phyloP scores from a whole-genome alignment of 2,888 invertebrate species.

The Lutraria lutraria region DNA sequence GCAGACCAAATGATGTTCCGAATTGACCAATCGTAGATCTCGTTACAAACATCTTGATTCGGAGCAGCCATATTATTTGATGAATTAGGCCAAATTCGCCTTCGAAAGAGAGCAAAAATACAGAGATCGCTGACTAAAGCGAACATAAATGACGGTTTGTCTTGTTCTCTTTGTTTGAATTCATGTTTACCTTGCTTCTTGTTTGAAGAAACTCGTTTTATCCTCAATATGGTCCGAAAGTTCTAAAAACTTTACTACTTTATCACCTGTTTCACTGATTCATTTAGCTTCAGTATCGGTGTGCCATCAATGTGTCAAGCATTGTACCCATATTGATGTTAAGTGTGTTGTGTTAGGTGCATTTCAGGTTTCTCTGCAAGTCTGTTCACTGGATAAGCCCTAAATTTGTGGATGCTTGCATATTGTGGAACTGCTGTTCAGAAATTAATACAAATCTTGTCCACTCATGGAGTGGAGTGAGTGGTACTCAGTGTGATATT shows the following conservation, averaged over 20 bases:
- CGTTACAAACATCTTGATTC: constrained; percentile 31
- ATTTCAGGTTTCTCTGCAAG: not conserved
- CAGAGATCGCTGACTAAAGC: not conserved
- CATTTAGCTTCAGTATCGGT: constrained; percentile 12
- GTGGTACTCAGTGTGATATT: no score
- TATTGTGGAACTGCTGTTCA: not conserved
- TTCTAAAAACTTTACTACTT: constrained; percentile 8
- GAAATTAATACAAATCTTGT: not conserved
- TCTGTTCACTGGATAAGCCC: not conserved
- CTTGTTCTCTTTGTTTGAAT: not conserved
- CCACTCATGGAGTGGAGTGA: not conserved
- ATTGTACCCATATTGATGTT: not conserved
- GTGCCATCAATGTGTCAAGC: not conserved
- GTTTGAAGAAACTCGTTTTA: not conserved
- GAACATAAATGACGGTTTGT: constrained; percentile 44
- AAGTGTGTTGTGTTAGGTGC: not conserved
- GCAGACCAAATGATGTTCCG: constrained; percentile 9
- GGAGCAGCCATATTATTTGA: constrained; percentile 47
- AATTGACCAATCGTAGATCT: constrained; percentile 31
- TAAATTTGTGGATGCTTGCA: not conserved
- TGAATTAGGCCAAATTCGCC: constrained; percentile 28
- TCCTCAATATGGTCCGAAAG: not conserved
- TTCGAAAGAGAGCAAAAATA: constrained; percentile 20
- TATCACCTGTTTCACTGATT: constrained; percentile 21
- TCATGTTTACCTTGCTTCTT: not conserved